phyloP scores from a whole-genome alignment of 2,113 vertebrate species.

The Larimichthys crocea region DNA sequence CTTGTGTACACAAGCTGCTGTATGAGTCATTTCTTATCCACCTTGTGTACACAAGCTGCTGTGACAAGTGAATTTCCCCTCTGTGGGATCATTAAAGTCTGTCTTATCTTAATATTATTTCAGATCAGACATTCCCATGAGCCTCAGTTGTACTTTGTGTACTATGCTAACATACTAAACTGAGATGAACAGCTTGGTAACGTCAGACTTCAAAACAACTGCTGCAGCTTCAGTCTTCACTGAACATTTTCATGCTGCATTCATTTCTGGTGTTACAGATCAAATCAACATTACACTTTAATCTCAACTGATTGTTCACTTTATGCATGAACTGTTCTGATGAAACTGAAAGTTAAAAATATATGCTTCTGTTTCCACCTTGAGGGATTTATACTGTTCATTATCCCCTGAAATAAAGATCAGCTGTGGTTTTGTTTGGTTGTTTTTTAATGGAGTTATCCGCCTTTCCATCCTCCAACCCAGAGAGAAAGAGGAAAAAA shows the following conservation, averaged over 20 bases:
- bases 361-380: background rate
- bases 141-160: background rate
- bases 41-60: no score
- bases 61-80: no score
- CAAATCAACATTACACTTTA: background rate
- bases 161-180: background rate
- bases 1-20: no score
- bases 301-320: background rate
- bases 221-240: background rate
- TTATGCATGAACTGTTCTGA: background rate
- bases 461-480: slow-evolving; percentile 58
- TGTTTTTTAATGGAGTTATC: slow-evolving; percentile 75
- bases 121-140: background rate
- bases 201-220: background rate
- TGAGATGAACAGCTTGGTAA: background rate
- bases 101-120: no score
- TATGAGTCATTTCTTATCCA: no score
- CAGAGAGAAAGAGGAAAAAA: slow-evolving; percentile 44
- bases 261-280: no score
- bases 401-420: slow-evolving; percentile 44
- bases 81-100: no score
- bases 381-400: background rate
- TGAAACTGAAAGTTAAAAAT: background rate
- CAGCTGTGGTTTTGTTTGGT: slow-evolving; percentile 52
- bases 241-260: background rate